phyloP scores from a whole-genome alignment of 2,797 vertebrate species.

The Cephalopachus bancanus region DNA sequence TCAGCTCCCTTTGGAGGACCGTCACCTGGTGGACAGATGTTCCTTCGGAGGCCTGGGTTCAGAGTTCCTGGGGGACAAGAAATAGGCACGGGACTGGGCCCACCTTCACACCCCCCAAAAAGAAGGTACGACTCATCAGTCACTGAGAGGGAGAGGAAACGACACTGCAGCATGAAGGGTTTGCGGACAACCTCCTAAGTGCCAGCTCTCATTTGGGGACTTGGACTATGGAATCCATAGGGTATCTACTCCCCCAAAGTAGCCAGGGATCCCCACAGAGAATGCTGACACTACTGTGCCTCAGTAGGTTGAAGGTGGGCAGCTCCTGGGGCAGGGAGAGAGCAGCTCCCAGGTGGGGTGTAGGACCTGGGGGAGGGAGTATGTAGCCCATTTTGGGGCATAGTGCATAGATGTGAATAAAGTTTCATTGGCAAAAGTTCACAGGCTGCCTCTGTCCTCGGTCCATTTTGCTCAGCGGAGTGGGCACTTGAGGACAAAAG shows the following conservation, averaged over 20 bases:
- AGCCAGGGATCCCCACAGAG: not conserved
- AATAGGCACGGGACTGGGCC: not conserved
- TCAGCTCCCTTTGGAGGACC: not conserved
- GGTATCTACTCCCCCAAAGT: too few species aligned
- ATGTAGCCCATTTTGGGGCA: not conserved
- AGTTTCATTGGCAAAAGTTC: not conserved
- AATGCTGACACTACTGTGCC: not conserved
- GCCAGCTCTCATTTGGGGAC: too few species aligned
- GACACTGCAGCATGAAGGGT: not conserved
- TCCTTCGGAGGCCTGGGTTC: fast-evolving
- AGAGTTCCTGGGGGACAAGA: not conserved
- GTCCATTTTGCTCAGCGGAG: not conserved
- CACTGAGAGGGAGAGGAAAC: constrained; percentile 34
- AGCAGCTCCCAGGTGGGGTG: not conserved
- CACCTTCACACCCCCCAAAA: constrained; percentile 23
- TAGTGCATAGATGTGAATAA: not conserved
- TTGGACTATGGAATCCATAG: too few species aligned
- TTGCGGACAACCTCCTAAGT: fast-evolving
- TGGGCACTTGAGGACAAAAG: not conserved
- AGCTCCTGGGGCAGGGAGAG: not conserved
- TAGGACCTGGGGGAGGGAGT: too few species aligned
- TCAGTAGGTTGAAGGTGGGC: too few species aligned
- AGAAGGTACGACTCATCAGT: not conserved
- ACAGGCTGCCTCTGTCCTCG: not conserved
- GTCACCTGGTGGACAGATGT: not conserved